These are phyloP conservation scores for Acanthornis magna DNA, from an alignment of 2,797 vertebrate species.

Conservation along the genomic window DNA sequence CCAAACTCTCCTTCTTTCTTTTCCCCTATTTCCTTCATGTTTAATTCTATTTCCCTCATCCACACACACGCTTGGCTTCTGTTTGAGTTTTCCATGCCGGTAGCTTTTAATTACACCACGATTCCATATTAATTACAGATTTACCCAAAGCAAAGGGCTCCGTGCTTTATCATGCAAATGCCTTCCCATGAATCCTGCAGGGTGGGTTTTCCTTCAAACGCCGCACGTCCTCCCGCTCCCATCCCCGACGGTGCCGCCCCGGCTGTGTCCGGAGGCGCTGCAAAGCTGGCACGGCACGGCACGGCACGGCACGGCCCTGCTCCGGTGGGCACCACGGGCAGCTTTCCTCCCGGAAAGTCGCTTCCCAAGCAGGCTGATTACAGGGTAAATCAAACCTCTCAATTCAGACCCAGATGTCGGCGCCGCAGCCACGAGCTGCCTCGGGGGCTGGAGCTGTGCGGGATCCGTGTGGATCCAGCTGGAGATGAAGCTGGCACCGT, in stretches of 20 bases:
- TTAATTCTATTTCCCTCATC: neutral
- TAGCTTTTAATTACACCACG: constrained; percentile 38
- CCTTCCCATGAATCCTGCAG: neutral
- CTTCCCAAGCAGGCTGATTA: neutral
- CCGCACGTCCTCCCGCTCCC: neutral
- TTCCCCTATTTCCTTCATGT: neutral
- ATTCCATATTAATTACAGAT: constrained; percentile 42
- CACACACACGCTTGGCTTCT: neutral
- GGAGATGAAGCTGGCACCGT: neutral
- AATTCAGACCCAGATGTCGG: rapidly evolving
- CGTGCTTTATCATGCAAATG: constrained; percentile 21
- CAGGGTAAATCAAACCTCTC: neutral
- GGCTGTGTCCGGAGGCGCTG: neutral
- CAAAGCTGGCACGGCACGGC: neutral
- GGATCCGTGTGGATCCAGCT: rapidly evolving
- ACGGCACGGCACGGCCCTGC: rapidly evolving
- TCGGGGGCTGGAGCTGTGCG: rapidly evolving
- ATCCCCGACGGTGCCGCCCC: neutral
- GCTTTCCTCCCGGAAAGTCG: neutral
- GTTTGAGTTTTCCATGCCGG: constrained; percentile 22
- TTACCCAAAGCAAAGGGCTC: constrained; percentile 1
- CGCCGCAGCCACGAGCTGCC: neutral
- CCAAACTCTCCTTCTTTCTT: neutral
- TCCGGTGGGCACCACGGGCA: rapidly evolving
- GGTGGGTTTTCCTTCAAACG: neutral